Evolutionary conservation across 1,140 invertebrate genomes (phyloP), one percentile per base, ranked within the genome.

Genomic region (Drosophila melanica): DNA sequence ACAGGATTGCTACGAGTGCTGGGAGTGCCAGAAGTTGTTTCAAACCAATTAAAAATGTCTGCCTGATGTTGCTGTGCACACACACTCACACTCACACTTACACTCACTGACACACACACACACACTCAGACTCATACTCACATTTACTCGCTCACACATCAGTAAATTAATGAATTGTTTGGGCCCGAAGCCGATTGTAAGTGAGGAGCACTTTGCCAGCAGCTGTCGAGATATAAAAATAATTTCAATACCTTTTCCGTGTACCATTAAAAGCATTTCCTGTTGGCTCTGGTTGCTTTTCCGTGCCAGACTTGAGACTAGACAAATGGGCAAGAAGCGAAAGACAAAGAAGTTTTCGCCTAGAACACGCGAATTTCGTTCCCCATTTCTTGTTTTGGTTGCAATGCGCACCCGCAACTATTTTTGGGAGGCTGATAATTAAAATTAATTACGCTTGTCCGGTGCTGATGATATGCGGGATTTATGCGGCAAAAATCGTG

Each of bases 221-320:
- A 42, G 69, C 39, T 51, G 30, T 50, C 67, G 14, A 64, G 67
- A 70, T 63, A 67, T 78, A 72, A 74, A 77, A 81, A 81, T 77
- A 60, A 77, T 81, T 81, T 79, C 74, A 79, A 81, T 79, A 81
- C 77, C 63, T 77, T 77, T 79, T 81, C 69, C 79, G 65, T 79
- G 71, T 59, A 63, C 77, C 77, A 81, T 81, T 81, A 81, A 81
- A 64, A 55, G 74, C 54, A 77, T 70, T 77, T 77, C 71, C 75
- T 57, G 42, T 57, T 60, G 53, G 44, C 44, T 45, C 35, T 10
- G 50, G 60, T 69, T 71, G 42, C 71, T 75, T 60, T 69, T 77
- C 71, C 75, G 75, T 54, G 37, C 47, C 18, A 54, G 60, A 54
- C 59, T 55, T 48, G 27, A 45, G 45, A 8, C 66, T 50, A 39